These are phyloP conservation scores for Ernsta delagoae DNA, from an alignment of 2,888 invertebrate genomes.

Conservation along the genomic window DNA sequence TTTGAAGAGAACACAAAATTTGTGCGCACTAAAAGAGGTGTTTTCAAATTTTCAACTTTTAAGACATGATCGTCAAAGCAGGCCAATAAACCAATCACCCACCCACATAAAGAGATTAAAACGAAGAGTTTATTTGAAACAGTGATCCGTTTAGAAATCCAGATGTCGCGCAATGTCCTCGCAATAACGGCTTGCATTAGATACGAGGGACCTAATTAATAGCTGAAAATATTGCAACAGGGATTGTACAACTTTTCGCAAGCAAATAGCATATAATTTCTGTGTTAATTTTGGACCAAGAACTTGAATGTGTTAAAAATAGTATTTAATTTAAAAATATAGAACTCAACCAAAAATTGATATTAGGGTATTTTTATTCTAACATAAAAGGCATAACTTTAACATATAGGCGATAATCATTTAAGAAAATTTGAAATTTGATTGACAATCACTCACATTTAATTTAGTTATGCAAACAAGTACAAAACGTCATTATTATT, in stretches of 20 bases:
- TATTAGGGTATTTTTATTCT: too few relatives aligned
- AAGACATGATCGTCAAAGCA: not conserved
- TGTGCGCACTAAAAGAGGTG: not conserved
- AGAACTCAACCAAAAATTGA: too few relatives aligned
- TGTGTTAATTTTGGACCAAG: not conserved
- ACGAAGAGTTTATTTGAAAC: conserved; percentile 15
- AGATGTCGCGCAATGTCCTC: conserved; percentile 22
- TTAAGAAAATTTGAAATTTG: too few relatives aligned
- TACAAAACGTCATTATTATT: too few relatives aligned
- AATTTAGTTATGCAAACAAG: too few relatives aligned
- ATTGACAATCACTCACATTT: too few relatives aligned
- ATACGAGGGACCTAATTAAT: conserved; percentile 15
- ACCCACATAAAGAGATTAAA: conserved; percentile 12
- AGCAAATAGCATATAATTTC: not conserved
- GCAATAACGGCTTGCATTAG: conserved; percentile 20
- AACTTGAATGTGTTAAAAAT: not conserved
- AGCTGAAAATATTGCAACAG: conserved; percentile 8
- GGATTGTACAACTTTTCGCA: not conserved
- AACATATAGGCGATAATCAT: too few relatives aligned
- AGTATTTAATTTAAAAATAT: not conserved
- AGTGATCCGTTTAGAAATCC: conserved; percentile 17
- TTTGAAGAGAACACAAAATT: not conserved
- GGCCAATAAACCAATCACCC: too few relatives aligned
- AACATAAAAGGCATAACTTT: too few relatives aligned
- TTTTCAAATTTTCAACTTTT: not conserved